These are phyloP conservation scores for Muschampia plurimacula DNA, from an alignment of 2,888 invertebrate genomes.

Conservation along the genomic window DNA sequence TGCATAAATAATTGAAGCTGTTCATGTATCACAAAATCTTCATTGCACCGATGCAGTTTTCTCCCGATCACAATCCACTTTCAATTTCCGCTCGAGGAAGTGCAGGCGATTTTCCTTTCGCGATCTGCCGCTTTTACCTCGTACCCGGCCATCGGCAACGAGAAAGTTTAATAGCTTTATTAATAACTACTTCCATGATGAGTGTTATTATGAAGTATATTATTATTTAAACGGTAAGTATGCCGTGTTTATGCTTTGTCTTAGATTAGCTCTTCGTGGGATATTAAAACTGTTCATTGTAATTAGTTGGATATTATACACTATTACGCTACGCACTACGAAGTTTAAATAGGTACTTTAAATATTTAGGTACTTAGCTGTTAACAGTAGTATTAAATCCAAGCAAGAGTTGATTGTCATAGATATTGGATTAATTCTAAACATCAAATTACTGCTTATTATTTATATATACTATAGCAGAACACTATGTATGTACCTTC, in stretches of 20 bases:
- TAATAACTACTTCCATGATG: slow-evolving; percentile 19
- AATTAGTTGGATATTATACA: not conserved
- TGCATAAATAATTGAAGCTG: not conserved
- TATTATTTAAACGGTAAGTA: not conserved
- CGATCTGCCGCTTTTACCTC: slow-evolving; percentile 75
- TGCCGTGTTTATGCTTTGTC: not conserved
- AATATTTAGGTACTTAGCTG: too few relatives aligned
- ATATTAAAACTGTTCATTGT: not conserved
- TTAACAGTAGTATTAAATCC: too few relatives aligned
- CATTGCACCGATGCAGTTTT: slow-evolving; percentile 68
- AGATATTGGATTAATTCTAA: too few relatives aligned
- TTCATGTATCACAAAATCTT: slow-evolving; percentile 12
- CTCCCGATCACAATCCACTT: slow-evolving; percentile 75
- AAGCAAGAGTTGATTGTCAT: too few relatives aligned
- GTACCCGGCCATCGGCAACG: slow-evolving; percentile 48
- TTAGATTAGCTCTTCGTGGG: not conserved
- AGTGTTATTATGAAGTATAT: slow-evolving; percentile 13
- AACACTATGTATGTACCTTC: too few relatives aligned
- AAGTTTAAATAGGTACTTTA: too few relatives aligned
- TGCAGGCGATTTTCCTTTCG: slow-evolving; percentile 77
- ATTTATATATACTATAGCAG: too few relatives aligned
- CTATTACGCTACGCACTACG: too few relatives aligned
- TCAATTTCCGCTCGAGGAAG: slow-evolving; percentile 84
- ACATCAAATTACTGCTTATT: too few relatives aligned
- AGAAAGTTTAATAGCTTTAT: slow-evolving; percentile 59